phyloP scores from a whole-genome alignment of 1,140 invertebrate species.

The Lepidurus apus region DNA sequence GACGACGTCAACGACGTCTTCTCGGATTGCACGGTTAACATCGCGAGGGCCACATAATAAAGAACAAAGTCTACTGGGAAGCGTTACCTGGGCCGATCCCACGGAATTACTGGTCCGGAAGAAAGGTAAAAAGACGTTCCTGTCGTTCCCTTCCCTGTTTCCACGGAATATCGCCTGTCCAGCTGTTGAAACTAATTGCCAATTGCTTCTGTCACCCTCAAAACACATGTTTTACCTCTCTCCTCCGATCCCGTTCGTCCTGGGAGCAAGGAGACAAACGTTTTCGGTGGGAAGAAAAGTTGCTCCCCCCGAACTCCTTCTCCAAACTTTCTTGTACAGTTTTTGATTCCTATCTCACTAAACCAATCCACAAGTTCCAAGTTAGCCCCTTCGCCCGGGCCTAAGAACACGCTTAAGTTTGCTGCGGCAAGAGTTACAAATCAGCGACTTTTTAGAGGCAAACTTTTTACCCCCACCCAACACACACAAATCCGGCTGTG shows the following conservation, averaged over 20 bases:
- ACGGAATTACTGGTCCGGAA: slow-evolving; percentile 1
- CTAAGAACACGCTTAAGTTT: background rate
- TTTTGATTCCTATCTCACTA: slow-evolving; percentile 8
- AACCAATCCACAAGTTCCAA: slow-evolving; percentile 13
- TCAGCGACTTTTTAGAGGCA: slow-evolving; percentile 18
- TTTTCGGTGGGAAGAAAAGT: background rate
- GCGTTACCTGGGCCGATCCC: slow-evolving; percentile 9
- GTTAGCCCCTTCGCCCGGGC: background rate
- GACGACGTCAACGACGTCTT: background rate
- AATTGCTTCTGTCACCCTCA: background rate
- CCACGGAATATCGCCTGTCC: background rate
- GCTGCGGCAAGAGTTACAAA: slow-evolving; percentile 12
- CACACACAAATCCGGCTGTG: background rate
- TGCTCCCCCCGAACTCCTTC: background rate
- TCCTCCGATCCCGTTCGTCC: background rate
- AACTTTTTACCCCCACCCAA: background rate
- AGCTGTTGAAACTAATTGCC: slow-evolving; percentile 19
- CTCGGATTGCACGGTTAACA: background rate
- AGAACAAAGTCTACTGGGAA: background rate
- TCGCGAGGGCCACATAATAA: background rate
- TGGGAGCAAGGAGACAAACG: background rate
- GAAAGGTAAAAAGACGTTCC: background rate
- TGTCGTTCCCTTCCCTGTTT: background rate
- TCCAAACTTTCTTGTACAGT: background rate
- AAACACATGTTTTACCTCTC: background rate